These are phyloP conservation scores for Psittacula derbiana DNA, from an alignment of 2,797 vertebrate species.

Conservation along the genomic window DNA sequence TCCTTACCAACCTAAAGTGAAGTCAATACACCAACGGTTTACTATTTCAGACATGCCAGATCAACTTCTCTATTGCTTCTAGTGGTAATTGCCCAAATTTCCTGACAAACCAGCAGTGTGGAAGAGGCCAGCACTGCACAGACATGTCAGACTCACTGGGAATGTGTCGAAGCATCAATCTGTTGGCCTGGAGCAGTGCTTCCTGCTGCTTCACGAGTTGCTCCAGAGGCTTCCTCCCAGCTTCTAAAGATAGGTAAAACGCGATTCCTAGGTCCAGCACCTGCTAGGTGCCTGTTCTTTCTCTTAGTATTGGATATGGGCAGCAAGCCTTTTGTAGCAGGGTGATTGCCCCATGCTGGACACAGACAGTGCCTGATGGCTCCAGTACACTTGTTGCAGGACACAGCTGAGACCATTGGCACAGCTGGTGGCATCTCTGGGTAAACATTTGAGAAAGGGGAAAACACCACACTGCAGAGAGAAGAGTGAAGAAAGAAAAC, in stretches of 20 bases:
- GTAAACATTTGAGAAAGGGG: not conserved
- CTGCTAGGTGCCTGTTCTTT: not conserved
- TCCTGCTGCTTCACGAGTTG: not conserved
- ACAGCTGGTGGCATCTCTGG: not conserved
- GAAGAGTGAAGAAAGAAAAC: not conserved
- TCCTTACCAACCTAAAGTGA: not conserved
- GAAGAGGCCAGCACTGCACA: not conserved
- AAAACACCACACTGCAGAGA: not conserved
- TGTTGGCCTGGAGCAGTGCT: not conserved
- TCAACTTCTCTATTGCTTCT: not conserved
- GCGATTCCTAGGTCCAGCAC: not conserved
- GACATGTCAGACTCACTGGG: not conserved
- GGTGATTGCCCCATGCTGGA: not conserved
- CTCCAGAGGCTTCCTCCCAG: not conserved
- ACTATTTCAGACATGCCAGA: not conserved
- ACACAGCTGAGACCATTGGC: not conserved
- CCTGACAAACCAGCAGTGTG: not conserved
- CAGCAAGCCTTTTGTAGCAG: not conserved
- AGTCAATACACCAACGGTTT: not conserved
- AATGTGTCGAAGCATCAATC: accelerated
- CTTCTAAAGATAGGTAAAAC: not conserved
- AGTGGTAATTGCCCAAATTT: not conserved
- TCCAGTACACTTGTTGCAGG: not conserved
- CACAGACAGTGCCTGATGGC: not conserved
- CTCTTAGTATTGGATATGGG: not conserved